Evolutionary conservation across 2,888 invertebrate species (phyloP), one percentile per base, ranked within the genome.

Genomic region (Yponomeuta malinellus): DNA sequence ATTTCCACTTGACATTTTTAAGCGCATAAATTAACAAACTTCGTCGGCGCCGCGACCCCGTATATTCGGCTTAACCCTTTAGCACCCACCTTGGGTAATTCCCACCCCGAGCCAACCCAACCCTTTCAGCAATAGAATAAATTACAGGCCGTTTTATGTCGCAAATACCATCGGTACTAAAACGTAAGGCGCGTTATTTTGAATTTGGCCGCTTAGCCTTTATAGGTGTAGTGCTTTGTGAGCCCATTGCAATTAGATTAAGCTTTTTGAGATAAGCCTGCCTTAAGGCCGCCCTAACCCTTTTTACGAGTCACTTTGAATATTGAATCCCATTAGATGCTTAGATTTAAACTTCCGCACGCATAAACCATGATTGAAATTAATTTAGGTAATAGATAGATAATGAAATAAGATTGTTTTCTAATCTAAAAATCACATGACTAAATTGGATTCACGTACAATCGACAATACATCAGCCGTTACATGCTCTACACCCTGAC

Each of bases 91-190:
- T 91, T 90, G 89, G 90, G 91, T 90, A 91, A 92, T 90, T 90
- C 91, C 91, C 91, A 90, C 91, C 91, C 90, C 82, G 83, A 80
- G 81, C 81, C 84, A 82, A 83, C 88, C 87, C 89, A 83, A 91
- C 92, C 92, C 91, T 92, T 92, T 92, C 91, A 90, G 91, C 90
- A 92, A 90, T 92, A 92, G 92, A 92, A 92, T 92, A 92, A 91
- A 92, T 92, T 92, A 91, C 90, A 89, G 85, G 86, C 88, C 91
- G 88, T 90, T 92, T 92, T 91, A 90, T 90, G 91, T 90, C 88
- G 88, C 85, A 86, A 89, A 91, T 91, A 92, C 88, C 87, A 86
- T 82, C 85, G 85, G 84, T 85, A 84, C 87, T 88, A 91, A 90
- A 91, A 91, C 89, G 91, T 90, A 85, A 90, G 90, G 88, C 88